Percentiles rank a stretch among this genome's conserved stretches.
Conservation (phyloP, 2,113 vertebrate genomes). For the Ahaetulla prasina region DNA sequence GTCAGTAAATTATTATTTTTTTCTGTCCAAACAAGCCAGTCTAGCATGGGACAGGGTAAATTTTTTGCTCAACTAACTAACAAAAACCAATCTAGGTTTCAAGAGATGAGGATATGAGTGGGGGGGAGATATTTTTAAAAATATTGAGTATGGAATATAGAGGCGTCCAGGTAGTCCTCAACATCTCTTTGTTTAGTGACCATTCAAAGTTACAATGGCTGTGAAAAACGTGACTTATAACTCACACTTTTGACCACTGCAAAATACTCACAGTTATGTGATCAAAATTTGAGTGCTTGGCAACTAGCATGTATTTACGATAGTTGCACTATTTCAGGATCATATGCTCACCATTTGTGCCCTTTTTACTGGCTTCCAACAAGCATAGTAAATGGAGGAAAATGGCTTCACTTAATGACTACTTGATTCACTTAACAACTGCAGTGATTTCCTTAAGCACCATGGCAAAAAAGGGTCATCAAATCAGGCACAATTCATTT, state of each 20-base stretch:
- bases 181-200: neutral
- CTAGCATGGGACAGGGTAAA: neutral
- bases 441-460: neutral
- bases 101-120: neutral
- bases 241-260: neutral
- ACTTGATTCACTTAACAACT: neutral
- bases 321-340: neutral
- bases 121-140: neutral
- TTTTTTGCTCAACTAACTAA: neutral
- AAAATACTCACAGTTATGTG: neutral
- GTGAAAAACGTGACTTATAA: neutral
- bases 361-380: neutral
- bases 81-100: neutral
- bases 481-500: neutral
- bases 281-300: neutral
- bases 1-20: neutral
- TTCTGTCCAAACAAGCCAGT: neutral
- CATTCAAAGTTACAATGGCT: neutral
- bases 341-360: too few relatives aligned
- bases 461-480: neutral
- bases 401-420: neutral
- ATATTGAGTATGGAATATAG: neutral
- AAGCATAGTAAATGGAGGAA: neutral
- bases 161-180: neutral
- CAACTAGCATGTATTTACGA: neutral